Evolutionary conservation across 2,113 vertebrate species (phyloP), one percentile per base, ranked within the genome.

Genomic region (Ranitomeya imitator): DNA sequence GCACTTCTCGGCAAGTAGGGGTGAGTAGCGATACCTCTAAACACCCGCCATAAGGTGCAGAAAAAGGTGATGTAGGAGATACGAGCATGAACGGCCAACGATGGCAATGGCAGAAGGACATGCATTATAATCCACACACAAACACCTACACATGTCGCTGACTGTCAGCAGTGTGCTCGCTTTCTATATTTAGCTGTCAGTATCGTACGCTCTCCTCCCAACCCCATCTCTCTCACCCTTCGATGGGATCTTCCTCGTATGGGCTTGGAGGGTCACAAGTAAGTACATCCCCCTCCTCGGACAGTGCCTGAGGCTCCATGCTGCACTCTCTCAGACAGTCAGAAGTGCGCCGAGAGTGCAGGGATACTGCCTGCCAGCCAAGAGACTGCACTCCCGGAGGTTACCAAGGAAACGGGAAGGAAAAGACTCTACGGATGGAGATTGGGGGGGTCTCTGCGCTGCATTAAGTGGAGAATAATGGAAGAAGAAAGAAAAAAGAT

Each of bases 231-330:
- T 87, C 87, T 89, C 87, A 89, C 87, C 87, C 87, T 84, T 85
- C 87, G 59, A 55, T 85, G 74, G 82, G 71, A 51, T 89, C 87
- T 78, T 65, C 81, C 51, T 89, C 87, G 61, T 60, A 63, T n/a
- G 87, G 87, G 26, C 87, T 89, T 59, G 82, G 82, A 59, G 74
- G 87, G 81, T 89, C 73, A 89, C 31, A 85, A 19, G 71, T 52
- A 85, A 76, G 81, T 78, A 76, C 81, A 23, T 89, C 81, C 23
- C 57, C 87, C 71, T 84, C 71, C 80, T 85, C 71, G 87, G 87
- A 89, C 87, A 85, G 51, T 84, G 87, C 81, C 87, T 85, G 80
- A 52, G 87, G 87, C 73, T 89, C 87, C 87, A 89, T 89, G 51
- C 87, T 89, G 87, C 87, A 89, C 87, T 85, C 87, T 89, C 87